Base-by-base conservation (phyloP, 2,888 invertebrate species). In the Automeris io region DNA sequence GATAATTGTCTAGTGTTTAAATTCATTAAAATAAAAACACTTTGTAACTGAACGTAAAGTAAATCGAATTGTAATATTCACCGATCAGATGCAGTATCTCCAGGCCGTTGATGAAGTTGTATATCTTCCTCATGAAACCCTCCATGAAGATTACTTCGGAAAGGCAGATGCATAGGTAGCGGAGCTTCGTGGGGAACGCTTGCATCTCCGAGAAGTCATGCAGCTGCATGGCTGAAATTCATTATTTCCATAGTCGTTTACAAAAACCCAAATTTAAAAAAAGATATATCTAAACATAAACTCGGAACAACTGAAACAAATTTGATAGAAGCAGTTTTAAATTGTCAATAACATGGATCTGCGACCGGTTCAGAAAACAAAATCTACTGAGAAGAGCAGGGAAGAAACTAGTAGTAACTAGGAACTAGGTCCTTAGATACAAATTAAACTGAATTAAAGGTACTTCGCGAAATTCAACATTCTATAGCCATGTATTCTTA, bases 111-210 rank as follows among this genome's bases (percentile, higher is more conserved):
- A 99, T 97, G 66, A 99, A 99, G 75, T 99, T 99, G 81, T 99
- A 99, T 48, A 99, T 99, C 82, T 99, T 98, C 51, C 99, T 87
- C 97, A 99, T 98, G 74, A 99, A 99, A 8, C 99, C 99, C 74
- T 99, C 99, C 95, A 99, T 96, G 86, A 99, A 99, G 79, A 99
- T 99, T 49, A 99, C 98, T 78, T 99, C 99, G 0, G 98, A 98
- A 25, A 99, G 88, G 54, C 99, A 99, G 64, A 99, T 95, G 73
- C 96, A 96, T 82, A 98, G 90, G 75, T 97, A 98, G 32, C 93
- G 92, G 41, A 99, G 87, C 74, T 99, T 98, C 6, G 99, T 98
- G 2, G 99, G 99, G 71, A 99, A 99, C 11, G 97, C 95, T 82
- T 99, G 96, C 90, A 99, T 93, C 81, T 98, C 98, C 52, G 98